These are phyloP conservation scores for Chelidonichthys spinosus DNA, from an alignment of 2,797 vertebrate genomes.

Conservation along the genomic window DNA sequence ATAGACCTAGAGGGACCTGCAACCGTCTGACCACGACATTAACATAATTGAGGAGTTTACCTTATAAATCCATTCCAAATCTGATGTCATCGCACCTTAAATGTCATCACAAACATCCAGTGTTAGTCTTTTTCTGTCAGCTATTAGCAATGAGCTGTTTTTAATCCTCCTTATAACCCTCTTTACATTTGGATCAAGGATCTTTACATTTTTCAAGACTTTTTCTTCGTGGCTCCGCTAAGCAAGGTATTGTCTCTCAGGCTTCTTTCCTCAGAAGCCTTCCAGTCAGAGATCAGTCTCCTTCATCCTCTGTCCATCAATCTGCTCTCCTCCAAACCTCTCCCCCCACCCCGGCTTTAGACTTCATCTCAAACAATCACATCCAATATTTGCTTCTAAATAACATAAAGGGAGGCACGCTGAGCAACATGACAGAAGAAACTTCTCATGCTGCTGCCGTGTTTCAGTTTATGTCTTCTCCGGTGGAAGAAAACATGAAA, in stretches of 20 bases:
- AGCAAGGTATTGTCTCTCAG: background rate
- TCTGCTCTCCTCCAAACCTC: slow-evolving; percentile 26
- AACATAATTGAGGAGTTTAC: background rate
- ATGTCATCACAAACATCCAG: background rate
- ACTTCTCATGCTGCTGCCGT: slow-evolving; percentile 1
- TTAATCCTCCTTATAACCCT: background rate
- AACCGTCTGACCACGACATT: background rate
- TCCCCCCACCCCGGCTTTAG: slow-evolving; percentile 30
- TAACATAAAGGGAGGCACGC: slow-evolving; percentile 16
- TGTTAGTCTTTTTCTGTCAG: background rate
- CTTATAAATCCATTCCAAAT: background rate
- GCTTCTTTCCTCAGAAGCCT: slow-evolving; percentile 18
- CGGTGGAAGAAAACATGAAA: background rate
- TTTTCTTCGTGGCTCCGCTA: background rate
- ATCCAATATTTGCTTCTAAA: slow-evolving; percentile 33
- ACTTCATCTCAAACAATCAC: slow-evolving; percentile 36
- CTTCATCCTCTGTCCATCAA: slow-evolving; percentile 46
- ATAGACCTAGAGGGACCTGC: background rate
- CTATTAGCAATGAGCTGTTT: slow-evolving; percentile 1
- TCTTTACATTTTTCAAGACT: background rate
- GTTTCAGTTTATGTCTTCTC: slow-evolving; percentile 21
- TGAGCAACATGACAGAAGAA: slow-evolving; percentile 25
- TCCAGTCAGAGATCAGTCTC: slow-evolving; percentile 32
- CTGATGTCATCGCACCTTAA: background rate
- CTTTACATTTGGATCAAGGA: slow-evolving; percentile 5